These are phyloP conservation scores for Sphenodon punctatus DNA, from an alignment of 2,797 vertebrate species.

Conservation along the genomic window DNA sequence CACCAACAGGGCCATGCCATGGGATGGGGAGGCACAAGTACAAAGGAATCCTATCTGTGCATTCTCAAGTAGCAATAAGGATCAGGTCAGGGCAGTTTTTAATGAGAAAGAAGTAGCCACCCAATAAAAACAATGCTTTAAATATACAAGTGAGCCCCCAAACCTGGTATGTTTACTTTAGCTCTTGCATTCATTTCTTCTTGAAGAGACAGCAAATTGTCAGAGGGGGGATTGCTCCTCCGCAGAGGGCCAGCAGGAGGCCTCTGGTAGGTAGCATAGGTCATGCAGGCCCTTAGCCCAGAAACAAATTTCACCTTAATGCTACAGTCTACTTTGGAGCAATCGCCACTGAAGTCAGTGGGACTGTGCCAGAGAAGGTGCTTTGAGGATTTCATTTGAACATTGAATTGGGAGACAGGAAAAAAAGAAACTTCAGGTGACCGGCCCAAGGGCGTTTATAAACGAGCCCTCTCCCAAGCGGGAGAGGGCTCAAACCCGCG, in stretches of 20 bases:
- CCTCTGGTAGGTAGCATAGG: too few species aligned
- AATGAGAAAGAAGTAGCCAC: constrained; percentile 22
- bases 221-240: neutral
- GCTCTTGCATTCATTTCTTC: neutral
- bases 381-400: too few species aligned
- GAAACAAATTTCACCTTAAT: neutral
- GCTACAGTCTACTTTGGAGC: too few species aligned
- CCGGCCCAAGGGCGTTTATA: too few species aligned
- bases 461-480: too few species aligned
- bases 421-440: too few species aligned
- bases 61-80: constrained; percentile 27
- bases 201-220: neutral
- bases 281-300: too few species aligned
- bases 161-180: constrained; percentile 13
- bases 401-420: too few species aligned
- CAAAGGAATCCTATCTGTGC: neutral
- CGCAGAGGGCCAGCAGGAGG: neutral
- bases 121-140: too few species aligned
- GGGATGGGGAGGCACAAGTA: fast-evolving
- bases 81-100: constrained; percentile 51
- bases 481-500: too few species aligned
- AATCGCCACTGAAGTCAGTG: too few species aligned
- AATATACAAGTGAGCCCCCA: neutral
- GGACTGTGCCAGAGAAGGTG: too few species aligned
- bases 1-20: fast-evolving